A percentile compares a stretch with the other conserved stretches of the same genome.
These are phyloP conservation scores for Baccha elongata DNA, from an alignment of 2,888 invertebrate genomes.

Conservation along the genomic window DNA sequence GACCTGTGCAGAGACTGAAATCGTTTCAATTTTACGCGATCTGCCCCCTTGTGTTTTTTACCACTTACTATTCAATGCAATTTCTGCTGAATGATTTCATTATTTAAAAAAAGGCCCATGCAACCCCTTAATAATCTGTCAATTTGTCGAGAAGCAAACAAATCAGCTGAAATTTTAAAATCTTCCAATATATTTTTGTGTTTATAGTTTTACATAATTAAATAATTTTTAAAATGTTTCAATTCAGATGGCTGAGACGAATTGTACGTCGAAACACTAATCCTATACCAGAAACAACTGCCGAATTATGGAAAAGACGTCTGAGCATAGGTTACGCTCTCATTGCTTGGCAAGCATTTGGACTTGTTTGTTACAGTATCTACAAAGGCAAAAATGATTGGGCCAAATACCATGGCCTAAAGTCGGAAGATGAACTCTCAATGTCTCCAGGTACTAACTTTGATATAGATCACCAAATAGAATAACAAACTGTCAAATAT, in stretches of 20 bases:
- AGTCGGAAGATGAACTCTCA: slow-evolving; percentile 84
- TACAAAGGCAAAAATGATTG: slow-evolving; percentile 86
- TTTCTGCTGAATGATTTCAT: no score
- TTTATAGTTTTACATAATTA: slow-evolving; percentile 47
- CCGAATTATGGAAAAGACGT: slow-evolving; percentile 85
- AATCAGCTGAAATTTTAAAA: no score
- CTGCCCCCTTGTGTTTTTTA: no score
- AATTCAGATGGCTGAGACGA: slow-evolving; percentile 83
- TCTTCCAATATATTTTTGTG: neutral
- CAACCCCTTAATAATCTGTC: no score
- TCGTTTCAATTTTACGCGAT: no score
- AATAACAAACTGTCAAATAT: neutral
- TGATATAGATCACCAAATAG: neutral
- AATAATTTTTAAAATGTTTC: slow-evolving; percentile 81
- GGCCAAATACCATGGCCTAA: slow-evolving; percentile 86
- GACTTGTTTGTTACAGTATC: slow-evolving; percentile 85
- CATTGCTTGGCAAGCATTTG: slow-evolving; percentile 89
- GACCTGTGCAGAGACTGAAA: no score
- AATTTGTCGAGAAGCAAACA: no score
- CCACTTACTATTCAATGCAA: no score
- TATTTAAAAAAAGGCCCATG: no score
- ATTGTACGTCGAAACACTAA: slow-evolving; percentile 83
- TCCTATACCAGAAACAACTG: slow-evolving; percentile 83
- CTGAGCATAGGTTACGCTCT: slow-evolving; percentile 86
- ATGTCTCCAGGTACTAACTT: slow-evolving; percentile 84